Conservation (phyloP, 2,888 invertebrate genomes). For the Tipula vernalis region DNA sequence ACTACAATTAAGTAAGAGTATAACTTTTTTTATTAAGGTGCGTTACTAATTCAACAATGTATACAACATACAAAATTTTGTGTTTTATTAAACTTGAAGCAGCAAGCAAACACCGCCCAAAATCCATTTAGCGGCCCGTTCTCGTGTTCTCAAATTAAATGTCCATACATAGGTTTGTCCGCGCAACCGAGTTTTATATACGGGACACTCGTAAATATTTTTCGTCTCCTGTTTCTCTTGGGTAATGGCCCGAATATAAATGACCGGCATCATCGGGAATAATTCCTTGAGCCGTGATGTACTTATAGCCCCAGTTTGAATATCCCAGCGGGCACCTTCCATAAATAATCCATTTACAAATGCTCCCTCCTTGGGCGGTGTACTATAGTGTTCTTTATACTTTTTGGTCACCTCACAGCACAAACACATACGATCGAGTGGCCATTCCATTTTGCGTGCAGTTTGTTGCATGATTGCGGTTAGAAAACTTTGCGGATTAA, state of each 20-base stretch:
- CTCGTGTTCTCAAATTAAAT: slow-evolving; percentile 82
- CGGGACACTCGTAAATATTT: slow-evolving; percentile 84
- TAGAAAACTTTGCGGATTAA: slow-evolving; percentile 92
- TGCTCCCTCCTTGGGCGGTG: slow-evolving; percentile 82
- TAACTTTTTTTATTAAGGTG: too few species aligned
- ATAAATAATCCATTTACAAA: slow-evolving; percentile 80
- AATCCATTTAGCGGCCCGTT: slow-evolving; percentile 81
- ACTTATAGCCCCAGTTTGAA: slow-evolving; percentile 57
- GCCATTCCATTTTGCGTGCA: slow-evolving; percentile 91
- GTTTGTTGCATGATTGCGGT: slow-evolving; percentile 98
- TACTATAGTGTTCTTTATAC: slow-evolving; percentile 64
- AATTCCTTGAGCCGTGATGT: slow-evolving; percentile 82
- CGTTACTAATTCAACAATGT: too few species aligned
- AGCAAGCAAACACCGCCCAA: slow-evolving; percentile 82
- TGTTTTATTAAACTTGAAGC: slow-evolving; percentile 40
- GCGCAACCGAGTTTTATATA: slow-evolving; percentile 79
- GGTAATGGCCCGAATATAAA: slow-evolving; percentile 73
- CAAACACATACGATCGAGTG: slow-evolving; percentile 89
- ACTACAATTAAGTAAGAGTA: too few species aligned
- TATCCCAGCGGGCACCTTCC: slow-evolving; percentile 94
- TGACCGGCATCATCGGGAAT: slow-evolving; percentile 81
- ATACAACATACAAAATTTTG: too few species aligned
- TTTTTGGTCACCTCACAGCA: slow-evolving; percentile 93
- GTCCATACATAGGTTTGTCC: slow-evolving; percentile 93
- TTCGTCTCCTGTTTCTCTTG: slow-evolving; percentile 81